Base-by-base conservation (phyloP, 2,888 invertebrate genomes). In the Drosophila hawaiiensis region DNA sequence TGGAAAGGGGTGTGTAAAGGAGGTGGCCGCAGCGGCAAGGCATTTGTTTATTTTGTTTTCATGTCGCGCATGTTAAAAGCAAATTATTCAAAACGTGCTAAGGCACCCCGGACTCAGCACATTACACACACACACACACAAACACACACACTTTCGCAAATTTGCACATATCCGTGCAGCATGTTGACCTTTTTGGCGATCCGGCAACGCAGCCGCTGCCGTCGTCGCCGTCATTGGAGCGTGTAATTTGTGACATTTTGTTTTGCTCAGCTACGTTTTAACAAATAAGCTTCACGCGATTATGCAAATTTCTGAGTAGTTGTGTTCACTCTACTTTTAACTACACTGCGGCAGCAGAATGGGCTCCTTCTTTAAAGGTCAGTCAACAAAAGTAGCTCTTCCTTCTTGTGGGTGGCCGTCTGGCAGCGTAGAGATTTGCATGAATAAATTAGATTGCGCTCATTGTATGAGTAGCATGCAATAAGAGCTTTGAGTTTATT, bases 261-360 rank as follows among this genome's bases (percentile, higher is more conserved):
- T 83, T 90, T 68, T 83, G 83, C 74, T 68, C 68, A 77, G 72
- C 76, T 81, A 71, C 63, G 68, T 68, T 86, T 88, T 83, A 74
- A 86, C 89, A 89, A 89, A 86, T 90, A 86, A 89, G 90, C 82
- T 90, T 76, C 84, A 86, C 86, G 89, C 89, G 89, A 90, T 87
- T 87, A 87, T 87, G 87, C 76, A 90, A 87, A 87, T 87, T 78
- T 73, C 35, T 12, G 39, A 64, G 61, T 69, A 64, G 64, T 16
- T 5, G 16, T 67, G 73, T 37, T 80, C 69, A 47, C 76, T 82
- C 68, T 16, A 39, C 68, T 61, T 56, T 37, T 29, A 58, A 49
- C 67, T 53, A 55, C 63, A 73, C 55, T 55, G 66, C 65, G 53
- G 58, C 60, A 58, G 29, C 19, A 55, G 25, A n/a, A 56, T 64